phyloP scores from a whole-genome alignment of 1,140 invertebrate genomes.

The Atta texana region DNA sequence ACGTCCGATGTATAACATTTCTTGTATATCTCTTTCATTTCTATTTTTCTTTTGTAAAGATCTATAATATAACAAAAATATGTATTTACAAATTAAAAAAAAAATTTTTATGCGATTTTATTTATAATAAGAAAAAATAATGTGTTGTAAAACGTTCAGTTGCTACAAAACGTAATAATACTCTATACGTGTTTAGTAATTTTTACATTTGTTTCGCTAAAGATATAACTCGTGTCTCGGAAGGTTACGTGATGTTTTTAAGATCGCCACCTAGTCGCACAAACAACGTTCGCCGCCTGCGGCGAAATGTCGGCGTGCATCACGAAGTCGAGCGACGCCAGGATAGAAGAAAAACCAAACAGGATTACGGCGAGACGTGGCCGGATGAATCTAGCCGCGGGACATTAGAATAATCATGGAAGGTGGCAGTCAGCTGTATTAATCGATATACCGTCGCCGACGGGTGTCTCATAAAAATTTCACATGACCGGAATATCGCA shows the following conservation, averaged over 20 bases:
- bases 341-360: constrained; percentile 41
- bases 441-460: constrained; percentile 47
- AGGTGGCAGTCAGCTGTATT: constrained; percentile 39
- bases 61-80: background rate
- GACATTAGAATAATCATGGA: constrained; percentile 56
- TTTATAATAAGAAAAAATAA: background rate
- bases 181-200: background rate
- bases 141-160: too few species aligned
- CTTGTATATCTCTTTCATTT: background rate
- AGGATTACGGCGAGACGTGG: constrained; percentile 55
- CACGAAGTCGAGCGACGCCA: constrained; percentile 51
- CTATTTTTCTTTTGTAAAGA: background rate
- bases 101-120: background rate
- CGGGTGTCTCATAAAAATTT: constrained; percentile 32
- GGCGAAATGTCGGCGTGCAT: constrained; percentile 57
- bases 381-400: constrained; percentile 45
- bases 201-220: constrained; percentile 4
- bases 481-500: constrained; percentile 13
- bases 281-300: constrained; percentile 34
- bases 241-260: constrained; percentile 42
- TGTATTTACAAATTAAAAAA: background rate
- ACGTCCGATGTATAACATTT: background rate
- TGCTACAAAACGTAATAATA: background rate
- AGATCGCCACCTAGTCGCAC: constrained; percentile 25
- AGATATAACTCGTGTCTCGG: constrained; percentile 19